Base-by-base conservation (phyloP, 2,113 vertebrate genomes). In the Grammomys surdaster region DNA sequence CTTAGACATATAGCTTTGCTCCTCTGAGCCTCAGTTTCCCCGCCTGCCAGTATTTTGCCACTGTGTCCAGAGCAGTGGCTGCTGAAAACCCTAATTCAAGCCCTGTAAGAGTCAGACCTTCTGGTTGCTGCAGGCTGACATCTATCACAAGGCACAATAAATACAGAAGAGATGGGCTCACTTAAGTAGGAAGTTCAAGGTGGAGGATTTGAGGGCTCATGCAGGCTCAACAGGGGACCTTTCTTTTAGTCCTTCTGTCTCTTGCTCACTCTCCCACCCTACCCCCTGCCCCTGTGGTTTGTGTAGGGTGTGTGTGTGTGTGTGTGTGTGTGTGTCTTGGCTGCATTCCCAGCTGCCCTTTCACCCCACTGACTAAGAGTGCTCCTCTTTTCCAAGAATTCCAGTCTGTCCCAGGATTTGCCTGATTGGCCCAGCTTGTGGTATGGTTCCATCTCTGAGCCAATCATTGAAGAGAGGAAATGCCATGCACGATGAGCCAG, bases 1-100 rank as follows among this genome's bases (percentile, higher is more conserved):
- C 16, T 31, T n/a, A 31, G 58, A 6, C 31, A 36, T 13, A 7
- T 12, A 88, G 2, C 31, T 56, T 58, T 67, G 82, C 5, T 85
- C 58, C 67, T 94, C n/a, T 5, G 63, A 88, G 85, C 13, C 58
- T 93, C 81, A n/a, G 67, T 82, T 81, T 89, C 46, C 40, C 84
- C 84, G 73, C 26, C 78, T 5, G 40, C 43, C 20, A n/a, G 46
- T 51, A 26, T 70, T 67, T 48, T 31, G 43, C 36, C 12, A 7
- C 19, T 60, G 40, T 84, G 14, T 72, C 7, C 3, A 19, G 46
- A 86, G 24, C 3, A 16, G 46, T 19, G 43, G 16, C 60, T 46
- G 40, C 65, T n/a, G 56, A 48, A 67, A 76, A 51, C 24, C 60
- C 54, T 26, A 33, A 17, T 17, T 26, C 40, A 60, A 36, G n/a